phyloP scores from a whole-genome alignment of 2,888 invertebrate species.

The Diploptera punctata region DNA sequence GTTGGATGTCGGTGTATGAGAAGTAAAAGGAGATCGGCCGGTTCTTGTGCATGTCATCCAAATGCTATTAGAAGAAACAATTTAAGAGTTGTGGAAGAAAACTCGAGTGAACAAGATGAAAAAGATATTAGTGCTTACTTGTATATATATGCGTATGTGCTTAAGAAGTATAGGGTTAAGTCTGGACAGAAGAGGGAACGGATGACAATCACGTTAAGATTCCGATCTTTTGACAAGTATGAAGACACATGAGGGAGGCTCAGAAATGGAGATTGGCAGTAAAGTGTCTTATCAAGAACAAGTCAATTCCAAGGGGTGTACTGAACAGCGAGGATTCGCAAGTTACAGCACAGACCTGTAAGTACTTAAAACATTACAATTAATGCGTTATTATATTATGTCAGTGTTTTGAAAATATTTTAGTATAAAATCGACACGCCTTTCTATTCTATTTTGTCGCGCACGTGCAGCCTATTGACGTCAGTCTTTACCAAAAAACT shows the following conservation, averaged over 20 bases:
- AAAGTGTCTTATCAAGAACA: constrained; percentile 63
- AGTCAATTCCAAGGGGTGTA: constrained; percentile 40
- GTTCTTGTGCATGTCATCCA: constrained; percentile 75
- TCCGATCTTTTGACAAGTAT: constrained; percentile 83
- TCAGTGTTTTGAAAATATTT: too few relatives aligned
- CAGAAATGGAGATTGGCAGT: constrained; percentile 82
- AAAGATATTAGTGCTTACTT: constrained; percentile 83
- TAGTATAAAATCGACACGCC: not conserved
- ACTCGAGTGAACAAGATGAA: constrained; percentile 72
- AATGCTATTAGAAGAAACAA: constrained; percentile 44
- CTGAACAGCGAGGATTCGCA: constrained; percentile 33
- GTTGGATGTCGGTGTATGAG: constrained; percentile 84
- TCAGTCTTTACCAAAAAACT: not conserved
- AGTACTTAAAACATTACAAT: too few relatives aligned
- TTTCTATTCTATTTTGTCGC: not conserved
- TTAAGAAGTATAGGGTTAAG: constrained; percentile 66
- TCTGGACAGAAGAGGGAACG: constrained; percentile 71
- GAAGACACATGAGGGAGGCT: constrained; percentile 84
- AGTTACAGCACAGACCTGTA: constrained; percentile 2
- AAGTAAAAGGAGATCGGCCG: constrained; percentile 52
- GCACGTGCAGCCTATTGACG: not conserved
- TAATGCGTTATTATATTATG: too few relatives aligned
- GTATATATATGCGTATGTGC: constrained; percentile 82
- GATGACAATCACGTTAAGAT: constrained; percentile 81
- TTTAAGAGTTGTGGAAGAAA: constrained; percentile 72